phyloP scores from a whole-genome alignment of 1,140 invertebrate species.

The Brachionus asplanchnoidis region DNA sequence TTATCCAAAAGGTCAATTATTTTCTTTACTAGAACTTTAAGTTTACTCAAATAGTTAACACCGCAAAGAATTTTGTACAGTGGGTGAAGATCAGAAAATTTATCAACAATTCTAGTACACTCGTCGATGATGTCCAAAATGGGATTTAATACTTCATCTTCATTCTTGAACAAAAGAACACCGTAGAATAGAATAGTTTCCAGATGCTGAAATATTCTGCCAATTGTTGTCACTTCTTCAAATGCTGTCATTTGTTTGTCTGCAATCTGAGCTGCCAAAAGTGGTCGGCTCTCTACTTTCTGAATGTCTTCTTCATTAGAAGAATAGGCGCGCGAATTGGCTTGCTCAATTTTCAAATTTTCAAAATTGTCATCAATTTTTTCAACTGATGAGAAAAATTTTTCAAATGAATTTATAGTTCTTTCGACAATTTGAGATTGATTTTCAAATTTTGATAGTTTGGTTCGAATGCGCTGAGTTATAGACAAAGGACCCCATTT shows the following conservation, averaged over 20 bases:
- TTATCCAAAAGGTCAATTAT: slow-evolving; percentile 29
- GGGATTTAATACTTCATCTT: slow-evolving; percentile 40
- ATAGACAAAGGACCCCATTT: slow-evolving; percentile 36
- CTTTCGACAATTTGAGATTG: slow-evolving; percentile 26
- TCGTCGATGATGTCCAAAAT: slow-evolving; percentile 23
- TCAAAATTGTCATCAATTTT: slow-evolving; percentile 41
- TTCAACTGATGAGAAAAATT: slow-evolving; percentile 10
- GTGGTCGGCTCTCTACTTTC: neutral
- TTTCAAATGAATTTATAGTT: slow-evolving; percentile 32
- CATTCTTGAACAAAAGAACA: slow-evolving; percentile 31
- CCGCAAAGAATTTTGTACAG: slow-evolving; percentile 39
- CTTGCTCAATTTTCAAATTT: slow-evolving; percentile 6
- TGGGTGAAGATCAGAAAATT: slow-evolving; percentile 25
- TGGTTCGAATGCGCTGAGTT: neutral
- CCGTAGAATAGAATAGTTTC: slow-evolving; percentile 30
- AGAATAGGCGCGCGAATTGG: neutral
- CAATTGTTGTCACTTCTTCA: slow-evolving; percentile 26
- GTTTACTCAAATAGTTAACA: slow-evolving; percentile 40
- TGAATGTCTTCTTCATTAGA: neutral
- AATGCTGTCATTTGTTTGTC: slow-evolving; percentile 27
- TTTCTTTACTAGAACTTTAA: neutral
- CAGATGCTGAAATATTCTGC: slow-evolving; percentile 26
- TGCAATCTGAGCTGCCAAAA: slow-evolving; percentile 13
- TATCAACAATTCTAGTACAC: slow-evolving; percentile 30
- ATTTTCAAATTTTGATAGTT: slow-evolving; percentile 31